Conservation (phyloP, 2,113 vertebrate species). For the Equus przewalskii region DNA sequence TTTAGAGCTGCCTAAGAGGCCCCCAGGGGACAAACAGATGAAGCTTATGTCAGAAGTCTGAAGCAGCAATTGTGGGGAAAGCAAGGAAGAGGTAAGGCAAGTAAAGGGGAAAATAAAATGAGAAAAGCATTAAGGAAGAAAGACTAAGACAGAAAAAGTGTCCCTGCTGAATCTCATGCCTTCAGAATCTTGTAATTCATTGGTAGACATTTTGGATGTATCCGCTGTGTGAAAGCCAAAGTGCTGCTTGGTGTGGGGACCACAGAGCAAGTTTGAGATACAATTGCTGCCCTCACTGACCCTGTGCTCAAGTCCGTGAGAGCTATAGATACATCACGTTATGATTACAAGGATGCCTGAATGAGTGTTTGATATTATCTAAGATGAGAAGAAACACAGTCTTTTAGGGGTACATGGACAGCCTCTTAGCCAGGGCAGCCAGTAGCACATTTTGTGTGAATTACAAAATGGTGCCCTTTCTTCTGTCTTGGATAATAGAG, state of each 20-base stretch:
- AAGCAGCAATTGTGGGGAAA: not conserved
- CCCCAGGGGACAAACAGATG: not conserved
- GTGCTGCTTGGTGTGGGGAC: not conserved
- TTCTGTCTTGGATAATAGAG: slow-evolving; percentile 1
- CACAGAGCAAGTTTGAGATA: not conserved
- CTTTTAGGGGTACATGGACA: not conserved
- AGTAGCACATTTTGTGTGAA: not conserved
- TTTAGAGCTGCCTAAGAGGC: not conserved
- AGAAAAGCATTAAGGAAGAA: slow-evolving; percentile 26
- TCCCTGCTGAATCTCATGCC: not conserved
- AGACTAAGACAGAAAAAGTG: not conserved
- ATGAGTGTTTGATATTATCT: not conserved
- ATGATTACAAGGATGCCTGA: not conserved
- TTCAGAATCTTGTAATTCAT: not conserved
- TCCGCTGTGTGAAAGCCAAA: not conserved
- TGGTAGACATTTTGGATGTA: not conserved
- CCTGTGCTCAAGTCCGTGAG: not conserved
- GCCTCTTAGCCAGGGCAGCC: not conserved
- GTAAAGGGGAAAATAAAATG: not conserved
- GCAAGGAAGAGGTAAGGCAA: not conserved
- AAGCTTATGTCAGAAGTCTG: not conserved
- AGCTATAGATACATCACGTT: not conserved
- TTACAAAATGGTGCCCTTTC: not conserved
- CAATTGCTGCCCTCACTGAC: not conserved
- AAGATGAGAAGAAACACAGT: not conserved